Base-by-base conservation (phyloP, 2,888 invertebrate genomes). In the Antheraea assamensis region DNA sequence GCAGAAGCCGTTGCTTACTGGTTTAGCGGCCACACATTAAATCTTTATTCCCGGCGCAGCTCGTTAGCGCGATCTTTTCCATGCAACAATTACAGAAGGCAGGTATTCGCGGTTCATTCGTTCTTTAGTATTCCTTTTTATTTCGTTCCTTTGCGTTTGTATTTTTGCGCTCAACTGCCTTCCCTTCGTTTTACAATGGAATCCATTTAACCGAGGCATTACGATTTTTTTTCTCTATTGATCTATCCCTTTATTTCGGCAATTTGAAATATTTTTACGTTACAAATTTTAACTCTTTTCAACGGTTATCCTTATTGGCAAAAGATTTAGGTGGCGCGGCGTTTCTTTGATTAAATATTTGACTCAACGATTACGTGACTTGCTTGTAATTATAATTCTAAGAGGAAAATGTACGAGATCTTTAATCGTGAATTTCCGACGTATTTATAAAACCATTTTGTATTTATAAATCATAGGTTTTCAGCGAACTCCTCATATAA, bases 21-120 rank as follows among this genome's bases (percentile, higher is more conserved):
- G 71, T 75, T 74, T 72, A 76, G 74, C 78, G 78, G 81, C 79
- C 76, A 71, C 77, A 76, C 74, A 72, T 73, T 74, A 74, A 76
- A 74, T 76, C 81, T 80, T 84, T 85, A 27, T 82, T 82, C 81
- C 78, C 61, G 47, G 64, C 61, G 58, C 70, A 64, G 83, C 88
- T 89, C 90, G 89, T 89, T 89, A 89, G 87, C 82, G 81, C 79
- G 85, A 85, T 86, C 85, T 61, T 85, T 83, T 84, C 86, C 78
- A 85, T 85, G 87, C 87, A 89, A 88, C 89, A 89, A 89, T 89
- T 89, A 89, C 87, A 81, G 83, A 78, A 61, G 61, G 61, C 61
- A 84, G 87, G 85, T 84, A 84, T 86, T 86, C 84, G 82, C 82
- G 85, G 85, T 83, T 80, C 84, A 83, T 61, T 84, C 85, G 84